A percentile compares a stretch with the other conserved stretches of the same genome.
Conservation (phyloP, 2,888 invertebrate genomes). For the Adelognathus sp. region DNA sequence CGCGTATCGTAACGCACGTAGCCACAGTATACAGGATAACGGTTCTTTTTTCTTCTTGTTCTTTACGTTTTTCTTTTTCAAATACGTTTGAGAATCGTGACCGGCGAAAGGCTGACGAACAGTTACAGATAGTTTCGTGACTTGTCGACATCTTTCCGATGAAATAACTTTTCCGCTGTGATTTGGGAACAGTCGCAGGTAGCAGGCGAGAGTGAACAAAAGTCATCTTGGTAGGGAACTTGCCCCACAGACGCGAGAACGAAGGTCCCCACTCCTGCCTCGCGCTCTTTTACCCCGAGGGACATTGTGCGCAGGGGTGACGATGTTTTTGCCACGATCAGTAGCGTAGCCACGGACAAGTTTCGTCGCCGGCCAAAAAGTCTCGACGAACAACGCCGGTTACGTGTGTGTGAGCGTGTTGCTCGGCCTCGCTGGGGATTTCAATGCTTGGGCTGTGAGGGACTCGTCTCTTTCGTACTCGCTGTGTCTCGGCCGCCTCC, state of each 20-base stretch:
- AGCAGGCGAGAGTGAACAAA: background rate
- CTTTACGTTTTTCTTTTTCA: conserved; percentile 32
- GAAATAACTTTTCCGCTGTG: background rate
- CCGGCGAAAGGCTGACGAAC: conserved; percentile 57
- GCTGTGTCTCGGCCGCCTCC: conserved; percentile 4
- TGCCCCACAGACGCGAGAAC: background rate
- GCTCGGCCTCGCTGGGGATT: conserved; percentile 63
- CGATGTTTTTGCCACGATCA: conserved; percentile 68
- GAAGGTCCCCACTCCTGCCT: background rate
- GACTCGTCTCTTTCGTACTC: conserved; percentile 18
- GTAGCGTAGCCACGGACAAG: conserved; percentile 55
- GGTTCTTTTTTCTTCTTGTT: conserved; percentile 61
- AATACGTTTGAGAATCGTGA: conserved; percentile 67
- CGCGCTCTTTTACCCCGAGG: background rate
- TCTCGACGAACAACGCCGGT: conserved; percentile 46
- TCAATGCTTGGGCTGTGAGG: conserved; percentile 66
- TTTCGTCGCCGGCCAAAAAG: conserved; percentile 63
- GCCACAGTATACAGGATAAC: conserved; percentile 69
- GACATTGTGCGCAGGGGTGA: background rate
- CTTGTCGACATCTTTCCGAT: background rate
- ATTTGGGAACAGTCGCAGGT: background rate
- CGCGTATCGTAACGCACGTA: conserved; percentile 74
- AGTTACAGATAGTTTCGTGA: conserved; percentile 41
- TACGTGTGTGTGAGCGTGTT: conserved; percentile 16
- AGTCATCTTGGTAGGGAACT: background rate